These are phyloP conservation scores for Eutolmus rufibarbis DNA, from an alignment of 2,888 invertebrate species.

Conservation along the genomic window DNA sequence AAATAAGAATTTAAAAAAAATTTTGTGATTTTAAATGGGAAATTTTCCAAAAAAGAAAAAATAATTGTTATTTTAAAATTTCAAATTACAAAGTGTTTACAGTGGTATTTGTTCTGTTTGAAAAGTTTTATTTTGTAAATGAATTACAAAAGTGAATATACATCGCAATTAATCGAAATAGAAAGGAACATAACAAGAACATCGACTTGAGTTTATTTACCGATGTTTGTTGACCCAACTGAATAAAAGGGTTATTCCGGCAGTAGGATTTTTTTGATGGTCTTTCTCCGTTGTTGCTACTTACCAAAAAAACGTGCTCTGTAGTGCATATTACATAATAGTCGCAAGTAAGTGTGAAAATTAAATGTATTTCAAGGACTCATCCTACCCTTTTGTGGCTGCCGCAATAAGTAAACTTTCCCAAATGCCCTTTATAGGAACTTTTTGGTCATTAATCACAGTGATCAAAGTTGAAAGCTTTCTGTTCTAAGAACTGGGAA, in stretches of 20 bases:
- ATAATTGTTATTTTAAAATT: not conserved
- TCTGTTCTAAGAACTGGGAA: not conserved
- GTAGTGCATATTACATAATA: slow-evolving; percentile 16
- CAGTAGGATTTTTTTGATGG: not conserved
- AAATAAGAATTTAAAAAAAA: not conserved
- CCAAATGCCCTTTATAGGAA: not conserved
- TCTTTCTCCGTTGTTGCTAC: not conserved
- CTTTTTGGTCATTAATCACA: not conserved
- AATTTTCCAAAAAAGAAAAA: not conserved
- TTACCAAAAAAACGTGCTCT: not conserved
- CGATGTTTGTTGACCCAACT: not conserved
- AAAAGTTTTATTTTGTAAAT: not conserved
- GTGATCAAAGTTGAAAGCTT: not conserved
- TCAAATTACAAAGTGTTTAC: not conserved
- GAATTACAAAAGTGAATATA: not conserved
- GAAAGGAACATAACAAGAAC: not conserved
- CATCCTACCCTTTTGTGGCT: not conserved
- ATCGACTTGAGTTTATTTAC: not conserved
- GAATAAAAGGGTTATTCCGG: not conserved
- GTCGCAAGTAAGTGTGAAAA: not conserved
- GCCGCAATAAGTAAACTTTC: not conserved
- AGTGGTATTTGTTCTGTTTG: not conserved
- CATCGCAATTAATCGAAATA: not conserved
- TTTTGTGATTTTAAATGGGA: not conserved
- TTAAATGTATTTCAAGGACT: not conserved